Percentiles rank a stretch among this genome's conserved stretches.
These are phyloP conservation scores for Saccopteryx leptura DNA, from an alignment of 2,113 vertebrate genomes.

Conservation along the genomic window DNA sequence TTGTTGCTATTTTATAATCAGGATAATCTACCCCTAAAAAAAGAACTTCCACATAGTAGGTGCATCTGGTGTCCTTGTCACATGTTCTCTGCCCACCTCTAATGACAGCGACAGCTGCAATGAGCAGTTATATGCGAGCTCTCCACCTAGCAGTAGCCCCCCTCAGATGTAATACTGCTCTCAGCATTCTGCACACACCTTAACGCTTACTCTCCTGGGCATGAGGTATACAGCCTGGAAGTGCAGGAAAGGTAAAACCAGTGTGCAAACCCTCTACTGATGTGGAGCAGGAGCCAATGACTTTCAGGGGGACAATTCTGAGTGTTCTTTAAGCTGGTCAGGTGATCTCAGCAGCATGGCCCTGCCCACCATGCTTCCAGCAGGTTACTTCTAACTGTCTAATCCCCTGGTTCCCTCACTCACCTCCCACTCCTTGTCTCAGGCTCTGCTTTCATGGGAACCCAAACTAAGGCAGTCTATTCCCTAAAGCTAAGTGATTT, in stretches of 20 bases:
- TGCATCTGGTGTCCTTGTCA: neutral
- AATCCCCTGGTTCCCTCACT: neutral
- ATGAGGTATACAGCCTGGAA: neutral
- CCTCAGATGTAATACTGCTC: neutral
- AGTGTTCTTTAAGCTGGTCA: neutral
- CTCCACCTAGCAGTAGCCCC: neutral
- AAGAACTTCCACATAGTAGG: neutral
- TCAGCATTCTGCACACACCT: neutral
- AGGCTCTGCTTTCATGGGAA: conserved; percentile 35
- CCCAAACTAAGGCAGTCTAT: neutral
- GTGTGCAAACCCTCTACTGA: neutral
- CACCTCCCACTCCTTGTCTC: neutral
- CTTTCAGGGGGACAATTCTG: neutral
- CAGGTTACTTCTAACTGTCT: neutral
- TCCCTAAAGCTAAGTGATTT: neutral
- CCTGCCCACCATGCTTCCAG: neutral
- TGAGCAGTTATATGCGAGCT: neutral
- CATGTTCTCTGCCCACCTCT: neutral
- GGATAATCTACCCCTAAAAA: neutral
- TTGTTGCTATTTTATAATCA: conserved; percentile 27
- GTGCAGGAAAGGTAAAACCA: neutral
- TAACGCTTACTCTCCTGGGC: neutral
- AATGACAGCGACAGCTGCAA: neutral
- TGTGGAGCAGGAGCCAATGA: neutral
- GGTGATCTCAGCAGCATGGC: neutral